Evolutionary conservation across 2,797 vertebrate genomes (phyloP).

Genomic region (Ptychadena robeensis): DNA sequence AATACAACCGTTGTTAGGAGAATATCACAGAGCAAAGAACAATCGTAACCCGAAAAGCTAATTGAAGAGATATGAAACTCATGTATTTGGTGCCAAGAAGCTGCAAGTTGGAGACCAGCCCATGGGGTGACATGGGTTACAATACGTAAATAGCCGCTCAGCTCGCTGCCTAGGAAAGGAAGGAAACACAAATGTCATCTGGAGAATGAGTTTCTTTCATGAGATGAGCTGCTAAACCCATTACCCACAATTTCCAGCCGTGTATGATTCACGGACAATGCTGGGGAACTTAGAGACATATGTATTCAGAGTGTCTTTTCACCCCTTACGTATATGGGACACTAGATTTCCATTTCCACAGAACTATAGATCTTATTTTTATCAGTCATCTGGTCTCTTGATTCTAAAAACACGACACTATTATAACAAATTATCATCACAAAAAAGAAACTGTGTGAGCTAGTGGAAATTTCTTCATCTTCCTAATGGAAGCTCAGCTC

Average conservation of each 20-base stretch:
- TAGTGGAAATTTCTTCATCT: too few species aligned
- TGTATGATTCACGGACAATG: neutral
- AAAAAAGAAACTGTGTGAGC: too few species aligned
- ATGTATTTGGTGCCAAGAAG: neutral
- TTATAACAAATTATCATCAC: too few species aligned
- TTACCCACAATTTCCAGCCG: conserved; percentile 25
- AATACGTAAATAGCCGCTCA: neutral
- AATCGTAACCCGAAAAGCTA: neutral
- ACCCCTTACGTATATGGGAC: neutral
- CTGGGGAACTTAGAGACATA: neutral
- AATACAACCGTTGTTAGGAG: too few species aligned
- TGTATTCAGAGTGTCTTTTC: neutral
- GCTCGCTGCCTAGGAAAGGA: neutral
- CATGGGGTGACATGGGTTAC: neutral
- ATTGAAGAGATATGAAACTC: neutral
- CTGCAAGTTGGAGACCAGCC: neutral
- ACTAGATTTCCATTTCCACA: neutral
- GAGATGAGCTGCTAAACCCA: conserved; percentile 5
- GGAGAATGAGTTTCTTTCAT: conserved; percentile 41
- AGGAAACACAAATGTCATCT: conserved; percentile 42
- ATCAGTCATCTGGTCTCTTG: too few species aligned
- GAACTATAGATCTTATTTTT: neutral
- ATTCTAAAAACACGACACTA: too few species aligned
- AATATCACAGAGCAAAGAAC: too few species aligned
- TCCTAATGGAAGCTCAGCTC: too few species aligned